Conservation (phyloP, 2,113 vertebrate genomes). For the Cygnus atratus region DNA sequence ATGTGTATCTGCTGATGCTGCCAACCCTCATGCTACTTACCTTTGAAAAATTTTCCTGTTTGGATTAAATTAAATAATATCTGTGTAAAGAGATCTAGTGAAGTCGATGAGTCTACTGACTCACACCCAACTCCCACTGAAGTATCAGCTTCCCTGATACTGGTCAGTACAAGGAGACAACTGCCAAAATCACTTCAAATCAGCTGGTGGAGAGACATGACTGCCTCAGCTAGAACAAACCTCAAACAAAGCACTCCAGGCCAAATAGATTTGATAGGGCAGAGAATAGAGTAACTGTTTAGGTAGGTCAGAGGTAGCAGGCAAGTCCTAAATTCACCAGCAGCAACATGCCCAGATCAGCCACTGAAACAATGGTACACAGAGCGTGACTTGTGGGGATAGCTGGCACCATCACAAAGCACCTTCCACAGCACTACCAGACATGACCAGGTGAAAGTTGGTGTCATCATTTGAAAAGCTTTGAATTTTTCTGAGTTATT, state of each 20-base stretch:
- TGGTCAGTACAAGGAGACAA: not conserved
- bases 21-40: not conserved
- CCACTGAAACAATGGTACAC: not conserved
- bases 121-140: not conserved
- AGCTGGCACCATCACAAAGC: not conserved
- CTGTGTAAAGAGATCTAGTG: not conserved
- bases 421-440: not conserved
- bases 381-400: accelerated
- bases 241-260: not conserved
- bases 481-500: not conserved
- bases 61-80: not conserved
- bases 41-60: not conserved
- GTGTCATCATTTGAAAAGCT: not conserved
- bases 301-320: not conserved
- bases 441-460: not conserved
- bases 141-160: not conserved
- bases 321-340: not conserved
- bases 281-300: not conserved
- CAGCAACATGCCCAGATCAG: not conserved
- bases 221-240: not conserved
- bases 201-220: not conserved
- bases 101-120: not conserved
- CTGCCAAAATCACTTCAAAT: conserved; percentile 2
- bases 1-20: not conserved
- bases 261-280: not conserved